These are phyloP conservation scores for Pseudomugil gertrudae DNA, from an alignment of 2,797 vertebrate species.

Conservation along the genomic window DNA sequence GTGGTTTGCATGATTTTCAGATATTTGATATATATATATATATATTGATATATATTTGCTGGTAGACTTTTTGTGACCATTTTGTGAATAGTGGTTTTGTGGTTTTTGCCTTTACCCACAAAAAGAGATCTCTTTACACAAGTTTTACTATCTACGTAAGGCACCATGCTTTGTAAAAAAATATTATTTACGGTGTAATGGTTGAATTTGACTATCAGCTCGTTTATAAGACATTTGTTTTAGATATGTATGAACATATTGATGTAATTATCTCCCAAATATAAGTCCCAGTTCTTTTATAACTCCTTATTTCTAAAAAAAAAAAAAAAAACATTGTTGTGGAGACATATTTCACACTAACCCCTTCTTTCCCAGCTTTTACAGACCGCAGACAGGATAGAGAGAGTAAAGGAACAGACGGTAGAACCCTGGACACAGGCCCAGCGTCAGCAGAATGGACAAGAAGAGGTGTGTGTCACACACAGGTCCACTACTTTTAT, in stretches of 20 bases:
- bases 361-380: background rate
- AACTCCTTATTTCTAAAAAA: background rate
- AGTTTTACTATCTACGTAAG: background rate
- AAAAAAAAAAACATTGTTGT: background rate
- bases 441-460: too few relatives aligned
- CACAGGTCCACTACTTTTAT: too few relatives aligned
- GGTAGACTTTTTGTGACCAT: too few relatives aligned
- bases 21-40: too few relatives aligned
- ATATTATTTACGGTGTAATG: too few relatives aligned
- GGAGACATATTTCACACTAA: background rate
- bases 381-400: background rate
- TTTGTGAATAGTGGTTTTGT: background rate
- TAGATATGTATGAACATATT: too few relatives aligned
- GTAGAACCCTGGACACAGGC: too few relatives aligned
- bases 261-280: background rate
- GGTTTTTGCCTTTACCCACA: background rate
- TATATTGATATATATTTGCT: too few relatives aligned
- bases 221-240: too few relatives aligned
- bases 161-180: background rate
- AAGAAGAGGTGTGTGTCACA: too few relatives aligned
- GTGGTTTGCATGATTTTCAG: too few relatives aligned
- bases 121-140: background rate
- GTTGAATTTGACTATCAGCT: too few relatives aligned
- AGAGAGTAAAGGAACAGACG: background rate
- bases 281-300: background rate